Evolutionary conservation across 2,113 vertebrate genomes (phyloP).

Genomic region (Rattus norvegicus): DNA sequence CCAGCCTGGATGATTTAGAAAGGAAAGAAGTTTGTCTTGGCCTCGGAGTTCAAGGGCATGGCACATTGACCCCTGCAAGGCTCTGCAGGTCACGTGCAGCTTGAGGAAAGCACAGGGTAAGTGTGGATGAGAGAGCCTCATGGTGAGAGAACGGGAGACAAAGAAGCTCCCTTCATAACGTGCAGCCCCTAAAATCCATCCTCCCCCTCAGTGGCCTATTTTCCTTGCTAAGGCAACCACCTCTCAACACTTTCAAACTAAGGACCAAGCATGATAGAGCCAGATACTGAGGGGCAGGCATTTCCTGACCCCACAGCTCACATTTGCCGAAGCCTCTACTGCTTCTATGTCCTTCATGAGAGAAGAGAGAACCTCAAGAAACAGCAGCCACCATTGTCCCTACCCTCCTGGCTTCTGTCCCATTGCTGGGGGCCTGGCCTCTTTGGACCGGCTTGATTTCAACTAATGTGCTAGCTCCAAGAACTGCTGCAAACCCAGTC

Average conservation of each 20-base stretch:
- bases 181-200: background rate
- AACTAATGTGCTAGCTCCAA: accelerated
- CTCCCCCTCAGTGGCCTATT: background rate
- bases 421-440: background rate
- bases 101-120: background rate
- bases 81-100: background rate
- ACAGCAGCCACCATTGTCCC: accelerated
- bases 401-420: background rate
- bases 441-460: background rate
- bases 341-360: background rate
- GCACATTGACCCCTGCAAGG: background rate
- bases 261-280: too few species aligned
- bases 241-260: background rate
- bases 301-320: background rate
- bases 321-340: background rate
- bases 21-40: background rate
- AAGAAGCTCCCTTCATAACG: too few species aligned
- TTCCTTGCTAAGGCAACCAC: background rate
- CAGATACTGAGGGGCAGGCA: accelerated
- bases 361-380: background rate
- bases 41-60: background rate
- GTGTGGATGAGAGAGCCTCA: accelerated
- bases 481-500: background rate
- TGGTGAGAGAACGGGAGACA: background rate
- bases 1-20: background rate